phyloP scores from a whole-genome alignment of 2,113 vertebrate species.

The Lota lota region DNA sequence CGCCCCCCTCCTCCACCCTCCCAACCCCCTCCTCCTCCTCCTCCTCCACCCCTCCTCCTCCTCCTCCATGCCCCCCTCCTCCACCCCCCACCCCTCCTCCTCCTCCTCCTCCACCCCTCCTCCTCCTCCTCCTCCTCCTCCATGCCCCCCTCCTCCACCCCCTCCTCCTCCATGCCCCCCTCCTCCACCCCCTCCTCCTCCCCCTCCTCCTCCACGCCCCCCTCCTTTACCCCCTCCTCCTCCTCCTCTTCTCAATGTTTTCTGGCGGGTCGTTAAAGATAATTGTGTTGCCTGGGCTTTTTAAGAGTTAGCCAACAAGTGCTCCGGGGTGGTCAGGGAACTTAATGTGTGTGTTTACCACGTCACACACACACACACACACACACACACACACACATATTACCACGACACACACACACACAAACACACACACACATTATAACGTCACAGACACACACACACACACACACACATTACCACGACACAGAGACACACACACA shows the following conservation, averaged over 20 bases:
- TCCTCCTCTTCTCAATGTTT: constrained; percentile 40
- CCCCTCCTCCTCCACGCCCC: constrained; percentile 29
- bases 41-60: constrained; percentile 54
- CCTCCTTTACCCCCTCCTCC: constrained; percentile 57
- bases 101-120: no score
- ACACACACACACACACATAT: constrained; percentile 1
- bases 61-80: no score
- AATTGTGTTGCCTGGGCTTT: constrained; percentile 75
- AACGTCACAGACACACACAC: no score
- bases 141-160: no score
- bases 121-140: no score
- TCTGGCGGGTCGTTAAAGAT: constrained; percentile 80
- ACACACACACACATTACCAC: no score
- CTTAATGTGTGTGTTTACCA: constrained; percentile 42
- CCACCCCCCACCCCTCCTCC: no score
- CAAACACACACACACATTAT: no score
- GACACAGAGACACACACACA: no score
- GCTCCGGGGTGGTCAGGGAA: constrained; percentile 66
- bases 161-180: background rate
- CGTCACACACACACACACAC: no score
- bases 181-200: constrained; percentile 2
- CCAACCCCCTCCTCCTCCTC: background rate
- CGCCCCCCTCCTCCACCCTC: background rate
- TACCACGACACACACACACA: constrained; percentile 35
- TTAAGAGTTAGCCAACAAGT: constrained; percentile 69